These are phyloP conservation scores for human DNA, from an alignment of 2,113 vertebrate genomes.

Conservation along the genomic window DNA sequence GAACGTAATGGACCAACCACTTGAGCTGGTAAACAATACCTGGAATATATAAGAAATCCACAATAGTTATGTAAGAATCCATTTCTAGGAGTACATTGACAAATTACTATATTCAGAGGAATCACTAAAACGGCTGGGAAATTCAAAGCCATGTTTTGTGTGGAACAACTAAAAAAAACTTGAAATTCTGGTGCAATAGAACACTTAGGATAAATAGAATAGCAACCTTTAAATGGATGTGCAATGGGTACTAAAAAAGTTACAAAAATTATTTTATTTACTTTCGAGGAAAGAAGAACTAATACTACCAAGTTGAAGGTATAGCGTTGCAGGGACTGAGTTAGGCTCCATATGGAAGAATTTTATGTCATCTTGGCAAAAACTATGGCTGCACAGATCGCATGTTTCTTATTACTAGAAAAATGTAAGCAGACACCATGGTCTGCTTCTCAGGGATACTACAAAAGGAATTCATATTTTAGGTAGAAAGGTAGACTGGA, in stretches of 20 bases:
- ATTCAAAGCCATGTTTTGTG: neutral
- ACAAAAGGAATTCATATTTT: slow-evolving; percentile 37
- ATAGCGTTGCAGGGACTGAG: neutral
- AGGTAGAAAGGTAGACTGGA: slow-evolving; percentile 29
- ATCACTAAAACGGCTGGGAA: neutral
- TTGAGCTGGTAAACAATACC: neutral
- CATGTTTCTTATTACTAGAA: slow-evolving; percentile 66
- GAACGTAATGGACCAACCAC: neutral
- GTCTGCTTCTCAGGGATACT: neutral
- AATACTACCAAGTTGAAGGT: neutral
- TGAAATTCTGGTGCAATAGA: neutral
- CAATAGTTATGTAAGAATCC: neutral
- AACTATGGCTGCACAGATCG: slow-evolving; percentile 11
- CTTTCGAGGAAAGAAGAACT: neutral
- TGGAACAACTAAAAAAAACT: neutral
- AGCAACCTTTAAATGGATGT: slow-evolving; percentile 24
- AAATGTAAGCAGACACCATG: slow-evolving; percentile 16
- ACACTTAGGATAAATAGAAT: neutral
- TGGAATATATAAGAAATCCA: neutral
- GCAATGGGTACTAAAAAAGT: neutral
- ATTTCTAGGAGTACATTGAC: neutral
- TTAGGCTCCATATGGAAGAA: slow-evolving; percentile 3
- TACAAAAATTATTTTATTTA: neutral
- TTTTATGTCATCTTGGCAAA: slow-evolving; percentile 53
- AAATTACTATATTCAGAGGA: neutral